Evolutionary conservation across 2,797 vertebrate genomes (phyloP), one percentile per base, ranked within the genome.

Genomic region (Falco novaeseelandiae): DNA sequence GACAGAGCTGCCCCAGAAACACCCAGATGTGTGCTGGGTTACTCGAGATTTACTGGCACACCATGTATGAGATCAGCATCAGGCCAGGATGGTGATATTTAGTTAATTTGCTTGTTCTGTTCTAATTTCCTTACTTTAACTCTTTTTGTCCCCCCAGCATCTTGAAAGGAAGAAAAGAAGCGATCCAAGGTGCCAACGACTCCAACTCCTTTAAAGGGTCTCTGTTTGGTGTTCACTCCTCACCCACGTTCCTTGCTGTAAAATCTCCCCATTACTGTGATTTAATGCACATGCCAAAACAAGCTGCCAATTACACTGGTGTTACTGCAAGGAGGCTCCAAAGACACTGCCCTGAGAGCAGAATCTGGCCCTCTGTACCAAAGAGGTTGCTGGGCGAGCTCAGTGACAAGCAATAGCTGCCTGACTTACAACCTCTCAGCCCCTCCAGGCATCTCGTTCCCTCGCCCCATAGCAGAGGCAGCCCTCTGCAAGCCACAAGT

Each of bases 61-160:
- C 58, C 32, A 8, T 23, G 74, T 2, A 9, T 3, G 0, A 87
- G 54, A 96, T 70, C 94, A 95, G 87, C 80, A 54, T 46, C 2
- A 5, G 36, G 54, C 82, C 87, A 92, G 71, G 67, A 78, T 0
- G 2, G 49, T 29, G 30, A 58, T 81, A 13, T 49, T 91, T 12
- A 83, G 30, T 87, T 78, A 32, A 89, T 81, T 95, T 86, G 58
- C 27, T 22, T 94, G 78, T 71, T 89, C 87, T 93, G 76, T 81
- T 92, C 92, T 88, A 49, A 85, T 95, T 96, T 93, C 83, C 83
- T 97, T 83, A 51, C 40, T 94, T 96, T 71, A 91, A 85, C 87
- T 83, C 38, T 93, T 93, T 81, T 76, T 48, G 38, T 46, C 12
- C 9, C 23, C 3, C 7, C 25, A 52, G 34, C 34, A 17, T 63